Conservation (phyloP, 2,113 vertebrate genomes). For the Bungarus multicinctus region DNA sequence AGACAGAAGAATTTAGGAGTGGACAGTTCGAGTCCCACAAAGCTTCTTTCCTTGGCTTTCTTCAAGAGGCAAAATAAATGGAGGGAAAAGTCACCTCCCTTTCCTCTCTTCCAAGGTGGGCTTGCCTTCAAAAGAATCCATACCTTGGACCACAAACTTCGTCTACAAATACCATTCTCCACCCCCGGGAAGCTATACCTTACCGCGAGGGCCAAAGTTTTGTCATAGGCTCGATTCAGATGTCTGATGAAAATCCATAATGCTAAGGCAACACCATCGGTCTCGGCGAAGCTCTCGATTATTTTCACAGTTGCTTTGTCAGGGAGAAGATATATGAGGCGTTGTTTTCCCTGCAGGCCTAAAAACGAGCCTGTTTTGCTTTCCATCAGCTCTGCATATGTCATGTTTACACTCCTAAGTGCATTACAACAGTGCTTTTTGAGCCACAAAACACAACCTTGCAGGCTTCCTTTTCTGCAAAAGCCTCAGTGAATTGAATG, state of each 20-base stretch:
- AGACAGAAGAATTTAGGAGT: background rate
- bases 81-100: conserved; percentile 25
- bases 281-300: conserved; percentile 66
- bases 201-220: conserved; percentile 60
- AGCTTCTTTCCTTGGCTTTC: background rate
- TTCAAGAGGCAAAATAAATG: conserved; percentile 28
- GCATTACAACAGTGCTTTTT: conserved; percentile 38
- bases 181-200: conserved; percentile 54
- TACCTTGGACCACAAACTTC: conserved; percentile 59
- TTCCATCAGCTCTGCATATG: conserved; percentile 69
- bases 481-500: background rate
- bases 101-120: conserved; percentile 20
- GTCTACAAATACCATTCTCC: conserved; percentile 62
- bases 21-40: background rate
- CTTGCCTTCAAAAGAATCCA: conserved; percentile 50
- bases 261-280: conserved; percentile 68
- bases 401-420: conserved; percentile 59
- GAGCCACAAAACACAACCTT: conserved; percentile 5
- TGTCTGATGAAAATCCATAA: conserved; percentile 69
- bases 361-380: conserved; percentile 57
- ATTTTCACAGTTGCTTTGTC: conserved; percentile 67
- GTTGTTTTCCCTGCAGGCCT: conserved; percentile 63
- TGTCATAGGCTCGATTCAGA: conserved; percentile 69
- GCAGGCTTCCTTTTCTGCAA: background rate
- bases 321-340: conserved; percentile 66